Base-by-base conservation (phyloP, 1,140 invertebrate genomes). In the Saccostrea echinata region DNA sequence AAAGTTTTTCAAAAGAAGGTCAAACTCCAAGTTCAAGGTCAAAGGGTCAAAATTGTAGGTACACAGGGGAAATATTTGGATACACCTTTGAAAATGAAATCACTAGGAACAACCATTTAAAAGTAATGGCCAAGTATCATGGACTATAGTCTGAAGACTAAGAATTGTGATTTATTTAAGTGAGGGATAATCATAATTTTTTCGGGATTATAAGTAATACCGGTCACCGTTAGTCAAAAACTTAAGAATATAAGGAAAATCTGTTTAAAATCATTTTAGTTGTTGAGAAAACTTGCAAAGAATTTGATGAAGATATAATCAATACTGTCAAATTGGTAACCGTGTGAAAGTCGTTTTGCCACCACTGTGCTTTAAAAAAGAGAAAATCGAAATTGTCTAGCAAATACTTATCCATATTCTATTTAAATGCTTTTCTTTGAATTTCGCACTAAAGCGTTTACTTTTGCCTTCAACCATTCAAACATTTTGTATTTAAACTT, bases 371-470 rank as follows among this genome's bases (percentile, higher is more conserved):
- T 24, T 16, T 16, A 76, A 76, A 76, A 30, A 76, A 76, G 27
- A 30, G 24, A 76, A 33, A 76, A 76, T 76, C 68, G 68, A 76
- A 76, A 76, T 76, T 27, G 30, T 76, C 68, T 30, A 18, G 30
- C 68, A 16, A 76, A 16, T 33, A 76, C 68, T 33, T 76, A 76
- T 76, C 68, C 24, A 33, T 16, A 76, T 33, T 24, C 68, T 76
- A 76, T 76, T 76, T 76, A 76, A 76, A 76, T 76, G 30, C 24
- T 76, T 76, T 27, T 76, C 68, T 30, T 76, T 76, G 30, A 76
- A 76, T 30, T 76, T 76, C 30, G 27, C 68, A 76, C 68, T 30
- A 16, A 33, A 27, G 27, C 27, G 27, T 76, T 76, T 76, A 27
- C 24, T 33, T 76, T 76, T 76, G 13, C 30, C 27, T 76, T 76